phyloP scores from a whole-genome alignment of 2,888 invertebrate species.

The Tribolium freemani region DNA sequence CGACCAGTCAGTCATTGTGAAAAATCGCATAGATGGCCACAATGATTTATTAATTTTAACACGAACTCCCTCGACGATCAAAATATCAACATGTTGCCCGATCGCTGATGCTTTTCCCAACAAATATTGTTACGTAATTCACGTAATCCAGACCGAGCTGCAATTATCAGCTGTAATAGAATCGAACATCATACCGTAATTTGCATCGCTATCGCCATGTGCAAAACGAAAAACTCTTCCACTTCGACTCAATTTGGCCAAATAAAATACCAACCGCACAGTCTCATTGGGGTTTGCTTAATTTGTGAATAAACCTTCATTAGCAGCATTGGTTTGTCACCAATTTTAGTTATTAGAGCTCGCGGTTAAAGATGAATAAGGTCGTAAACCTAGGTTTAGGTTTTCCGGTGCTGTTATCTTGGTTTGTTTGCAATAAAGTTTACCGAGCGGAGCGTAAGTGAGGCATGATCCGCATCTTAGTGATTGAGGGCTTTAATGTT shows the following conservation, averaged over 20 bases:
- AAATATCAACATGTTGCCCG: conserved; percentile 23
- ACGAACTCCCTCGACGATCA: conserved; percentile 1
- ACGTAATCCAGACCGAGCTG: conserved; percentile 32
- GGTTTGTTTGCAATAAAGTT: not conserved
- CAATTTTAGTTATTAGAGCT: not conserved
- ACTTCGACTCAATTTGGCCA: too few relatives aligned
- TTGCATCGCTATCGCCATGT: not conserved
- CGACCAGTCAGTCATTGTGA: conserved; percentile 18
- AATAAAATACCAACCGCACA: too few relatives aligned
- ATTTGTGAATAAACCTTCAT: not conserved
- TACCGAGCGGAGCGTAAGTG: not conserved
- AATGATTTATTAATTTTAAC: conserved; percentile 26
- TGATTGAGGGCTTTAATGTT: not conserved
- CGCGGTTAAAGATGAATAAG: not conserved
- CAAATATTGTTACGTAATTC: conserved; percentile 28
- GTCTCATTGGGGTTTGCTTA: not conserved
- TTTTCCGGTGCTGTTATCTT: not conserved
- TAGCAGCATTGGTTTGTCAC: not conserved
- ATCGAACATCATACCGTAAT: conserved; percentile 6
- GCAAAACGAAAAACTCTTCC: not conserved
- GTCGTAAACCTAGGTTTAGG: not conserved
- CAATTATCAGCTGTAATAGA: conserved; percentile 23
- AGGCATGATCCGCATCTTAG: not conserved
- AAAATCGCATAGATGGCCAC: conserved; percentile 26
- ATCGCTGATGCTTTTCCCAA: conserved; percentile 17